A percentile compares a stretch with the other conserved stretches of the same genome.
Conservation (phyloP, 2,888 invertebrate genomes). For the Andrena camellia region DNA sequence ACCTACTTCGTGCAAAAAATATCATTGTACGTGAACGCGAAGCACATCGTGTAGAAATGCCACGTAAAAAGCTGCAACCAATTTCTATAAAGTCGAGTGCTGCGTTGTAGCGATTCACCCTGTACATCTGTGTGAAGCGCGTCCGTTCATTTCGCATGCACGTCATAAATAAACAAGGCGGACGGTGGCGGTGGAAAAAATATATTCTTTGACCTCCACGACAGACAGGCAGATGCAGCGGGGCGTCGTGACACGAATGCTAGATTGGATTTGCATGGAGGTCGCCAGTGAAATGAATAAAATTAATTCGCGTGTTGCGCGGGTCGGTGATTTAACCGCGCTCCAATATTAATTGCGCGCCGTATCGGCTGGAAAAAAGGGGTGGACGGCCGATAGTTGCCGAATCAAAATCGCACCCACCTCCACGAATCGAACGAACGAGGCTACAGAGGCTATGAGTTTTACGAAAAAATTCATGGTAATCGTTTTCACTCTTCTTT, state of each 20-base stretch:
- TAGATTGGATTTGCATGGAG: conserved; percentile 44
- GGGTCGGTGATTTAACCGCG: conserved; percentile 36
- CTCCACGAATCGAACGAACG: not conserved
- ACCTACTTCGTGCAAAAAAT: too few relatives aligned
- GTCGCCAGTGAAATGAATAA: conserved; percentile 57
- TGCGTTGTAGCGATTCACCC: not conserved
- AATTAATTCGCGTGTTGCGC: conserved; percentile 58
- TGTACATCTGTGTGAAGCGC: conserved; percentile 28
- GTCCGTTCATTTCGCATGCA: conserved; percentile 42
- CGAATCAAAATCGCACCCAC: conserved; percentile 10
- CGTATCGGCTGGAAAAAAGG: conserved; percentile 2
- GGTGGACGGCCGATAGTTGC: too few relatives aligned
- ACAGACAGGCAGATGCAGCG: conserved; percentile 21
- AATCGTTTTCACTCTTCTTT: conserved; percentile 44
- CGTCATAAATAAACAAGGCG: conserved; percentile 41
- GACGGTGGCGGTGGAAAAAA: not conserved
- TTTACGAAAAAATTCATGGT: conserved; percentile 26
- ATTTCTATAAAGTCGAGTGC: not conserved
- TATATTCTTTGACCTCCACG: conserved; percentile 19
- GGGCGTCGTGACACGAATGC: conserved; percentile 50
- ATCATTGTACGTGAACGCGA: too few relatives aligned
- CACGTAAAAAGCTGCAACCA: not conserved
- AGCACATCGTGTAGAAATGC: too few relatives aligned
- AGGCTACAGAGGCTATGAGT: conserved; percentile 8
- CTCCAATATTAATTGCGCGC: conserved; percentile 54